Evolutionary conservation across 2,113 vertebrate genomes (phyloP).

Genomic region (Urocitellus parryii): DNA sequence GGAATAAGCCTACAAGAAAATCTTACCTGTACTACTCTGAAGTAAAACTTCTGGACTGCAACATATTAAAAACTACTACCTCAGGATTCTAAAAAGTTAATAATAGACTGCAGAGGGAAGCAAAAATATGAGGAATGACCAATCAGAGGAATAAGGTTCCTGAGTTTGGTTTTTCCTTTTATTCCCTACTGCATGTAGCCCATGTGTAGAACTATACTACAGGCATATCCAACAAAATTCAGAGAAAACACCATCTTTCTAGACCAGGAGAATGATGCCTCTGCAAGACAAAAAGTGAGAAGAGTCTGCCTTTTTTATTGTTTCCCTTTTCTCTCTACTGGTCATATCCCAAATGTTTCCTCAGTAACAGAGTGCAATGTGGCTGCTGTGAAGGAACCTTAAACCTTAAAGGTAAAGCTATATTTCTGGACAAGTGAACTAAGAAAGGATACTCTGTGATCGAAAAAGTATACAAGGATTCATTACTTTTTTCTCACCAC

Average conservation of each 20-base stretch:
- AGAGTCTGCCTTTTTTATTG: background rate
- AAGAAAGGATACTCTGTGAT: background rate
- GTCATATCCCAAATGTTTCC: background rate
- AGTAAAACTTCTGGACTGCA: background rate
- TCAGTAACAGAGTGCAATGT: background rate
- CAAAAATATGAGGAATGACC: background rate
- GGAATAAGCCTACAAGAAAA: background rate
- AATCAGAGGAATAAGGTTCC: background rate
- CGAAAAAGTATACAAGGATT: background rate
- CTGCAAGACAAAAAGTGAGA: background rate
- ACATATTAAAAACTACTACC: background rate
- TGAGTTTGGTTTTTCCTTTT: background rate
- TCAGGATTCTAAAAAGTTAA: conserved; percentile 1
- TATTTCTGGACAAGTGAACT: background rate
- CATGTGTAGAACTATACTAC: background rate
- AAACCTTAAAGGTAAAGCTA: background rate
- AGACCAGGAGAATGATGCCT: background rate
- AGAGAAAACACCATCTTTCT: background rate
- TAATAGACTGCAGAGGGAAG: background rate
- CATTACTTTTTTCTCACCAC: background rate
- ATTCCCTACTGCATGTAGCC: background rate
- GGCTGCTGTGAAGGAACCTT: background rate
- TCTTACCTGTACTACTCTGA: background rate
- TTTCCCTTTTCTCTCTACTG: background rate
- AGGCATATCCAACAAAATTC: conserved; percentile 3